Conservation (phyloP, 2,797 vertebrate species). For the Eulemur mongoz region DNA sequence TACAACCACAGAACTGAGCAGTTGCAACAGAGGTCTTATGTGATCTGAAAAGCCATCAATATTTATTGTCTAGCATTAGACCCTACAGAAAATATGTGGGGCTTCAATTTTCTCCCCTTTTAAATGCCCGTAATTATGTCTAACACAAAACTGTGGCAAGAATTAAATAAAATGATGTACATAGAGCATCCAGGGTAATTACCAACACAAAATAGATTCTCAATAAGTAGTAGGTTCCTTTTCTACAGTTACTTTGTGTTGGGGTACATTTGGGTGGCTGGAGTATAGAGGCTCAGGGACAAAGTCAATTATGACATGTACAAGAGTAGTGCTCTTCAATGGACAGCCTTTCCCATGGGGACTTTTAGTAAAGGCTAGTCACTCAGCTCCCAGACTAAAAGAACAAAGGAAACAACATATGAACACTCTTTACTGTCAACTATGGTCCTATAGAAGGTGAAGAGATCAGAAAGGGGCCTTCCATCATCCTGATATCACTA, state of each 20-base stretch:
- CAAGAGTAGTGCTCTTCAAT: neutral
- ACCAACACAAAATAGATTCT: neutral
- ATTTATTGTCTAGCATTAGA: neutral
- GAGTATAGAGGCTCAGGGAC: neutral
- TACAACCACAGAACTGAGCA: rapidly evolving
- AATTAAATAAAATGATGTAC: neutral
- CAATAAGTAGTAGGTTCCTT: neutral
- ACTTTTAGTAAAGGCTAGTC: neutral
- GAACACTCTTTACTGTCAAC: no score
- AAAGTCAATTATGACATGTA: neutral
- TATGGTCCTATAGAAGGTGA: neutral
- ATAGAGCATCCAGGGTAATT: neutral
- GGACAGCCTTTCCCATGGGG: no score
- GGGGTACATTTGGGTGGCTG: neutral
- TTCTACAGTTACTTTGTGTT: neutral
- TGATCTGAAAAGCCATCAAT: neutral
- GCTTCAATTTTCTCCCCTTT: neutral
- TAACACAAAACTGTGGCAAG: neutral
- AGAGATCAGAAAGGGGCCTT: neutral
- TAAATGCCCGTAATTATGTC: neutral
- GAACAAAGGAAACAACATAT: neutral
- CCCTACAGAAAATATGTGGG: neutral
- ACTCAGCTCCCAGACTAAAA: neutral
- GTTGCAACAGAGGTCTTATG: neutral
- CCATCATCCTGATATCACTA: neutral